Conservation (phyloP, 23 tunicate species). For the Styela plicata region DNA sequence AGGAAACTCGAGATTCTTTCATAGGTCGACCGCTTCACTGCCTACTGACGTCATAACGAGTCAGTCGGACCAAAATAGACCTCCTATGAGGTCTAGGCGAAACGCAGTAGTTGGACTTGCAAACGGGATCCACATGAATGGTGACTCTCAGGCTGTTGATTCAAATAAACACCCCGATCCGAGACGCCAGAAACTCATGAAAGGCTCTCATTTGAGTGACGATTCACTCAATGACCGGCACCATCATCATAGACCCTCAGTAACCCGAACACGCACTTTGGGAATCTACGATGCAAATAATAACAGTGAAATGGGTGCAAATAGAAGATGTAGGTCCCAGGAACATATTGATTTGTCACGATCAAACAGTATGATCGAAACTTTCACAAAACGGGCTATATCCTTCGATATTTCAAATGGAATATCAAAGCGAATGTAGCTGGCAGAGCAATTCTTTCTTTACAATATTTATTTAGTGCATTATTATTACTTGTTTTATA, state of each 20-base stretch:
- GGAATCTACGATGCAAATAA: not conserved
- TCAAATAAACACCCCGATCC: not conserved
- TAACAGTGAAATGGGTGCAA: not conserved
- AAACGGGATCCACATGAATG: not conserved
- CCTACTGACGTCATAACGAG: not conserved
- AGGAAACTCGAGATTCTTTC: constrained; percentile 8
- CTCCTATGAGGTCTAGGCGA: constrained; percentile 3
- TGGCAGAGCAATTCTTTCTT: not conserved
- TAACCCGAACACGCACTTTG: not conserved
- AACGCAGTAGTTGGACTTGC: constrained; percentile 19
- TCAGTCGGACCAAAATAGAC: not conserved
- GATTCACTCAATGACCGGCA: not conserved
- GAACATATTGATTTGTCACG: not conserved
- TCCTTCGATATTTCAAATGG: constrained; percentile 4
- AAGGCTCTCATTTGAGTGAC: not conserved
- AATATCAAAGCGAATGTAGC: not conserved
- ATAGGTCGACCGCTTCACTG: constrained; percentile 7
- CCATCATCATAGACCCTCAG: not conserved
- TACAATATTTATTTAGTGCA: not conserved
- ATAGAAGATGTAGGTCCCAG: constrained; percentile 12
- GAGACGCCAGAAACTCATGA: not conserved
- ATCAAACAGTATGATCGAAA: not conserved
- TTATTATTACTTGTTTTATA: not conserved
- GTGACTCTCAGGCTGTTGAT: not conserved
- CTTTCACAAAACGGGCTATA: not conserved